Evolutionary conservation across 2,113 vertebrate genomes (phyloP).

Genomic region (Cryptomyrus ogoouensis): DNA sequence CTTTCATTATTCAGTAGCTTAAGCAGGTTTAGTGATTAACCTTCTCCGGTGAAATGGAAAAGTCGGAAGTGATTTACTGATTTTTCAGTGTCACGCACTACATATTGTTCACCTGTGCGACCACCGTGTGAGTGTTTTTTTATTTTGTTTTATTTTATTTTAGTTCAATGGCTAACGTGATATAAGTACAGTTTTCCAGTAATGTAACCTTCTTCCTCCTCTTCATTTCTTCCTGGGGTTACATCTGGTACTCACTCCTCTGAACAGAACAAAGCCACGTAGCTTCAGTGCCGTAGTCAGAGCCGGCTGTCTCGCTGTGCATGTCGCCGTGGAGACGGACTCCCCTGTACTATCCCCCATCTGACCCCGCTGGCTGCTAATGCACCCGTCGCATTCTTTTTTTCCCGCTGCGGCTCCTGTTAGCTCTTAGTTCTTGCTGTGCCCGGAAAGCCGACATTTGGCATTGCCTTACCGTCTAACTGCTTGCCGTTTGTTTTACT

Average conservation of each 20-base stretch:
- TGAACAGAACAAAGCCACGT: background rate
- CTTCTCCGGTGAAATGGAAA: constrained; percentile 6
- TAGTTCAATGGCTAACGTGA: background rate
- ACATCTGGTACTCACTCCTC: background rate
- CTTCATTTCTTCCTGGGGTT: background rate
- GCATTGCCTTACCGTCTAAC: background rate
- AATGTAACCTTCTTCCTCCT: background rate
- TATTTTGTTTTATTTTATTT: background rate
- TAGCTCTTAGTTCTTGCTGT: background rate
- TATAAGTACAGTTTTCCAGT: background rate
- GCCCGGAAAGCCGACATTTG: background rate
- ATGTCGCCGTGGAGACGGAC: background rate
- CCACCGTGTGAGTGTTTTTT: background rate
- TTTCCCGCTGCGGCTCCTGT: background rate
- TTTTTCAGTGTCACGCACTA: background rate
- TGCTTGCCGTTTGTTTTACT: background rate
- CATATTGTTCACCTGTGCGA: background rate
- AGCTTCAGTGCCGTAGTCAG: background rate
- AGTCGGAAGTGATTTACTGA: background rate
- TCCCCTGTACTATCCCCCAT: background rate
- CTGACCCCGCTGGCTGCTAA: background rate
- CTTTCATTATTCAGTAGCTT: background rate
- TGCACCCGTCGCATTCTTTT: background rate
- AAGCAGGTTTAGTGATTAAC: background rate
- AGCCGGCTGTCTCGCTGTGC: background rate